Conservation (phyloP, 2,797 vertebrate species). For the Perodicticus potto region DNA sequence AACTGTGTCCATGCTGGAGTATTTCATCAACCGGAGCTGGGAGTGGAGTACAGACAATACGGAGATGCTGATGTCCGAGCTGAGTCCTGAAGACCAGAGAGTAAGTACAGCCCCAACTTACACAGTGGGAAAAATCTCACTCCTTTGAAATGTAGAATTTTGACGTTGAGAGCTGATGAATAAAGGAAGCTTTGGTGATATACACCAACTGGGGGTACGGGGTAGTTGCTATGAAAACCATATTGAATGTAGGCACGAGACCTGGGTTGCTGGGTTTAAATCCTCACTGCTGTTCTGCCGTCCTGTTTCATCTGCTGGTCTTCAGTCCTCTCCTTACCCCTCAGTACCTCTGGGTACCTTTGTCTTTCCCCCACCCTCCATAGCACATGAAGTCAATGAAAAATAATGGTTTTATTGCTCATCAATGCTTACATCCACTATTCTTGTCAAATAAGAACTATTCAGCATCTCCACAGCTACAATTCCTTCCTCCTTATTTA, state of each 20-base stretch:
- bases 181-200: neutral
- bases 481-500: neutral
- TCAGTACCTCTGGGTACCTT: neutral
- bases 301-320: neutral
- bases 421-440: neutral
- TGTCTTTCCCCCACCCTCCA: neutral
- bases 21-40: constrained; percentile 96
- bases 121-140: neutral
- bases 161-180: neutral
- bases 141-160: neutral
- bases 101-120: constrained; percentile 82
- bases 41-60: constrained; percentile 96
- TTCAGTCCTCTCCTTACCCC: neutral
- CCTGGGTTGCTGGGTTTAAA: neutral
- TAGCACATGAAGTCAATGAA: neutral
- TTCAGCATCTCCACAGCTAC: neutral
- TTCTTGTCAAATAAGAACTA: constrained; percentile 8
- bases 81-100: constrained; percentile 95
- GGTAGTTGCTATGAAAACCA: neutral
- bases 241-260: neutral
- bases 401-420: neutral
- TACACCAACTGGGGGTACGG: neutral
- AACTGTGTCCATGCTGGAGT: constrained; percentile 93
- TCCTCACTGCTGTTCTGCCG: neutral
- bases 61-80: constrained; percentile 93